phyloP scores from a whole-genome alignment of 2,797 vertebrate species.

The Glossophaga mutica region DNA sequence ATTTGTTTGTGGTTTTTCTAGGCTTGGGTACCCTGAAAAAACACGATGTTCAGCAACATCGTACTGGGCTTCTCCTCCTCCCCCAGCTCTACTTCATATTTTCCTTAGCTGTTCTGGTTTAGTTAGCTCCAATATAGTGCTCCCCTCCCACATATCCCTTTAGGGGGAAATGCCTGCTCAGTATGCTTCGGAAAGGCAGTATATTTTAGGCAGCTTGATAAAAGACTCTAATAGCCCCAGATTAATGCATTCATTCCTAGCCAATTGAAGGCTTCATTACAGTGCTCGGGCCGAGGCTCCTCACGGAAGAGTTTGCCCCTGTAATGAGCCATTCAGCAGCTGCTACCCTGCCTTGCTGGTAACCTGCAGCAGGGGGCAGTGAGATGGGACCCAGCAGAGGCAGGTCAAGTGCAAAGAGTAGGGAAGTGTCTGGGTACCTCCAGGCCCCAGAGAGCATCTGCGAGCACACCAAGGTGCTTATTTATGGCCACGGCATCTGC shows the following conservation, averaged over 20 bases:
- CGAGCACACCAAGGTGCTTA: not conserved
- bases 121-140: constrained; percentile 44
- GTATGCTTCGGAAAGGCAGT: constrained; percentile 59
- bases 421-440: not conserved
- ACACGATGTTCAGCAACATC: not conserved
- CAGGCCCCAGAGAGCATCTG: not conserved
- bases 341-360: constrained; percentile 14
- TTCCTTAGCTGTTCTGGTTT: constrained; percentile 53
- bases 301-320: constrained; percentile 56
- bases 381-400: not conserved
- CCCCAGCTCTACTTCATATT: not conserved
- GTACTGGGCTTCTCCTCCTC: not conserved
- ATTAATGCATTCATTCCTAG: constrained; percentile 78
- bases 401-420: not conserved
- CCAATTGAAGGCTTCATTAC: constrained; percentile 73
- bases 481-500: not conserved
- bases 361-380: not conserved
- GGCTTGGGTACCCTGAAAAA: not conserved
- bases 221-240: constrained; percentile 75
- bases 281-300: constrained; percentile 29
- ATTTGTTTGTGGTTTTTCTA: not conserved
- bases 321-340: constrained; percentile 76
- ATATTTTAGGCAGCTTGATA: constrained; percentile 75
- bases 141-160: constrained; percentile 50
- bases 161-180: constrained; percentile 66